Evolutionary conservation across 1,140 invertebrate genomes (phyloP).

Genomic region (Euglossa dilemma): DNA sequence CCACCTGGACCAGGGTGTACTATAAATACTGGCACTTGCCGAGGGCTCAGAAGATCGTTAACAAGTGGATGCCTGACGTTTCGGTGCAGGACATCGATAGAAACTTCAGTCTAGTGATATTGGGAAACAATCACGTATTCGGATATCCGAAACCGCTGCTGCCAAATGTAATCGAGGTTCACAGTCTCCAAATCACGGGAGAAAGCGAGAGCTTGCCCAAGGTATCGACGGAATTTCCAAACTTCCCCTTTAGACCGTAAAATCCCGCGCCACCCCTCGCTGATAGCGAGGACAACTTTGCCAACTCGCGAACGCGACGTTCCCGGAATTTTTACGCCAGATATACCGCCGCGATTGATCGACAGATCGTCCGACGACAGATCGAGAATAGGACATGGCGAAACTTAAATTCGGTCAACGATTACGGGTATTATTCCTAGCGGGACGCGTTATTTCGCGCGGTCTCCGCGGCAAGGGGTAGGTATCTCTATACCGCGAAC

Average conservation of each 20-base stretch:
- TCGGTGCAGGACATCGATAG: constrained; percentile 71
- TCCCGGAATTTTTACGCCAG: no score
- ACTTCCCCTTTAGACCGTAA: background rate
- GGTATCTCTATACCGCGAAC: constrained; percentile 14
- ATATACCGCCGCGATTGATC: background rate
- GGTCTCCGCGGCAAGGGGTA: constrained; percentile 9
- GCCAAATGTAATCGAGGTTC: constrained; percentile 82
- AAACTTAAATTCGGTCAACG: constrained; percentile 26
- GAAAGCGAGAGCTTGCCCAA: constrained; percentile 56
- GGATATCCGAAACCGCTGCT: constrained; percentile 79
- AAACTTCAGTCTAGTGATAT: constrained; percentile 77
- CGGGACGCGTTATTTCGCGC: constrained; percentile 31
- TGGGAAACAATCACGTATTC: constrained; percentile 78
- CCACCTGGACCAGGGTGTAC: constrained; percentile 74
- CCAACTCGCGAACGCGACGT: background rate
- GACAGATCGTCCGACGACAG: no score
- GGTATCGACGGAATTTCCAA: constrained; percentile 45
- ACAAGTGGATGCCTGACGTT: constrained; percentile 65
- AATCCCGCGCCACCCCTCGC: background rate
- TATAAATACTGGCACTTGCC: constrained; percentile 74
- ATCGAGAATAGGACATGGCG: background rate
- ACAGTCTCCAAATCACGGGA: constrained; percentile 81
- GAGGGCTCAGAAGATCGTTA: constrained; percentile 68
- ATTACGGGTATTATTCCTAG: constrained; percentile 38
- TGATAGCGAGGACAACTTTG: background rate